Percentiles rank a stretch among this genome's conserved stretches.
Conservation (phyloP, 2,113 vertebrate genomes). For the Coracopsis vasa region DNA sequence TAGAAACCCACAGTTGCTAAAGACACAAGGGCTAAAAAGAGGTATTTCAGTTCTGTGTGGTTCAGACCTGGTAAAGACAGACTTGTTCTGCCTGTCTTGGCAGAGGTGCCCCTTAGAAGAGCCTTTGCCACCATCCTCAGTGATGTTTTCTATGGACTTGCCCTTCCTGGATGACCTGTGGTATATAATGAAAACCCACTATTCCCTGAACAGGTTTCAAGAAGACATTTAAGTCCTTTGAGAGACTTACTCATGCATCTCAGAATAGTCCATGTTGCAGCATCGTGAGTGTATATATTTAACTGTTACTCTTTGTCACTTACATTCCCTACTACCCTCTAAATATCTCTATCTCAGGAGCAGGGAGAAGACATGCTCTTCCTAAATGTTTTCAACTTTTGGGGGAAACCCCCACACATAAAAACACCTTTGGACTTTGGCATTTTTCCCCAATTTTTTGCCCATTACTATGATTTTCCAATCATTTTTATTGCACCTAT, state of each 20-base stretch:
- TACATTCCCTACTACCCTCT: not conserved
- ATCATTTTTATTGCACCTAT: rapidly evolving
- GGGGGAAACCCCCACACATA: rapidly evolving
- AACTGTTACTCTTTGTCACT: not conserved
- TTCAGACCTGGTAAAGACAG: not conserved
- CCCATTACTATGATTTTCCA: not conserved
- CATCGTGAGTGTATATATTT: not conserved
- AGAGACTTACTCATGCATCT: not conserved
- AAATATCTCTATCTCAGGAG: not conserved
- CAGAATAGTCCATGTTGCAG: not conserved
- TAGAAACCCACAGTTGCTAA: not conserved
- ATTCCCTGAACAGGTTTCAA: not conserved
- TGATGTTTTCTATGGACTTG: not conserved
- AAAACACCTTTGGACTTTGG: not conserved
- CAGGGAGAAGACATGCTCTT: not conserved
- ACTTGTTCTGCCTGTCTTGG: not conserved
- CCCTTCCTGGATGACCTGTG: not conserved
- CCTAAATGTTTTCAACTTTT: not conserved
- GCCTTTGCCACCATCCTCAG: rapidly evolving
- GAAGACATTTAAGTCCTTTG: not conserved
- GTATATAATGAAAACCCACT: not conserved
- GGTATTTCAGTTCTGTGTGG: too few relatives aligned
- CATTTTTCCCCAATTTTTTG: not conserved
- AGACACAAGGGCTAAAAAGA: not conserved
- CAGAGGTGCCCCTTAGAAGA: not conserved